A percentile compares a stretch with the other conserved stretches of the same genome.
phyloP scores from a whole-genome alignment of 2,888 invertebrate genomes.

The Tachina grossa region DNA sequence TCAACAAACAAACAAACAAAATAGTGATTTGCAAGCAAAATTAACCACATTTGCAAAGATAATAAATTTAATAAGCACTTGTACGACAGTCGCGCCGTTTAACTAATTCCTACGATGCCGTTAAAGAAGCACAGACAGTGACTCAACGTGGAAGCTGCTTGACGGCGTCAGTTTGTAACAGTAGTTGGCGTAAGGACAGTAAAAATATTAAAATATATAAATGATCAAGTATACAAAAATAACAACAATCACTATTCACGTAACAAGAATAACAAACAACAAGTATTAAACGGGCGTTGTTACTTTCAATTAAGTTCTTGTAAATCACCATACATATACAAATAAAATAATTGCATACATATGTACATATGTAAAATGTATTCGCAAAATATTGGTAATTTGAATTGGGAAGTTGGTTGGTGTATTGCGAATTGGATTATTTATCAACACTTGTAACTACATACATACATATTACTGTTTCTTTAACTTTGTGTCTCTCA shows the following conservation, averaged over 20 bases:
- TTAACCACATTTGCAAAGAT: conserved; percentile 12
- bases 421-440: conserved; percentile 45
- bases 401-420: neutral
- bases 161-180: conserved; percentile 40
- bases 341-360: neutral
- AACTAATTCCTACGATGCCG: neutral
- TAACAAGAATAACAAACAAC: neutral
- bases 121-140: conserved; percentile 51
- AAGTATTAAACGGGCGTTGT: conserved; percentile 47
- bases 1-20: neutral
- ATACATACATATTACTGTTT: neutral
- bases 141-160: conserved; percentile 40
- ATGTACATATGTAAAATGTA: neutral
- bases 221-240: neutral
- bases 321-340: neutral
- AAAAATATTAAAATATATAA: neutral
- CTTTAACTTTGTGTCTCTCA: neutral
- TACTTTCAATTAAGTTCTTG: conserved; percentile 43
- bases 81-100: neutral
- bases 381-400: conserved; percentile 31
- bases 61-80: neutral
- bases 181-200: conserved; percentile 57
- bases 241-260: neutral
- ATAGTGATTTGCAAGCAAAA: conserved; percentile 15
- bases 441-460: conserved; percentile 63